Conservation (phyloP, 2,888 invertebrate species). For the Suillia variegata region DNA sequence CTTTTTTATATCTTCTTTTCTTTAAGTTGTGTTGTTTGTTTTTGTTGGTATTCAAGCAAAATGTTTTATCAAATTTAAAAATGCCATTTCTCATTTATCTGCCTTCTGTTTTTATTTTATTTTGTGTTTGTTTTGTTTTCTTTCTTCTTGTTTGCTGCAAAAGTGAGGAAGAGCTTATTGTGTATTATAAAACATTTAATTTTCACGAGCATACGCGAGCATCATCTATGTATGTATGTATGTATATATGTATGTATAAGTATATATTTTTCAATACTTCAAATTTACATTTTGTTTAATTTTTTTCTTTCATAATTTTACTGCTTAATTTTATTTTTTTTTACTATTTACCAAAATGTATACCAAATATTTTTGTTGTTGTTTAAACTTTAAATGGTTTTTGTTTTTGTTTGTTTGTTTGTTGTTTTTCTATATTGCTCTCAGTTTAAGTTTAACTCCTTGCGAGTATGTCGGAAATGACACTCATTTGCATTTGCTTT, state of each 20-base stretch:
- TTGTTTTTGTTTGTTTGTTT: slow-evolving; percentile 4
- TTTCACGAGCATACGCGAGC: slow-evolving; percentile 51
- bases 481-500: too few relatives aligned
- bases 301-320: slow-evolving; percentile 11
- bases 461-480: slow-evolving; percentile 9
- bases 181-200: slow-evolving; percentile 35
- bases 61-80: slow-evolving; percentile 19
- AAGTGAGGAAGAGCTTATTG: slow-evolving; percentile 17
- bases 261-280: slow-evolving; percentile 26
- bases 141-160: background rate
- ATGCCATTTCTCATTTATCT: background rate
- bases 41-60: slow-evolving; percentile 22
- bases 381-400: background rate
- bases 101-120: background rate
- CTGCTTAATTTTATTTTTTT: slow-evolving; percentile 6
- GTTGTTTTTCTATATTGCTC: slow-evolving; percentile 15
- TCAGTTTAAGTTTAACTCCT: slow-evolving; percentile 1
- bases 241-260: too few relatives aligned
- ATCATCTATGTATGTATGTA: slow-evolving; percentile 36
- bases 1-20: slow-evolving; percentile 3
- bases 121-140: background rate
- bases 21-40: slow-evolving; percentile 19
- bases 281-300: slow-evolving; percentile 10
- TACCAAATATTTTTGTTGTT: slow-evolving; percentile 14
- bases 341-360: slow-evolving; percentile 14